A percentile compares a stretch with the other conserved stretches of the same genome.
phyloP scores from a whole-genome alignment of 2,113 vertebrate species.

The Geothlypis trichas region DNA sequence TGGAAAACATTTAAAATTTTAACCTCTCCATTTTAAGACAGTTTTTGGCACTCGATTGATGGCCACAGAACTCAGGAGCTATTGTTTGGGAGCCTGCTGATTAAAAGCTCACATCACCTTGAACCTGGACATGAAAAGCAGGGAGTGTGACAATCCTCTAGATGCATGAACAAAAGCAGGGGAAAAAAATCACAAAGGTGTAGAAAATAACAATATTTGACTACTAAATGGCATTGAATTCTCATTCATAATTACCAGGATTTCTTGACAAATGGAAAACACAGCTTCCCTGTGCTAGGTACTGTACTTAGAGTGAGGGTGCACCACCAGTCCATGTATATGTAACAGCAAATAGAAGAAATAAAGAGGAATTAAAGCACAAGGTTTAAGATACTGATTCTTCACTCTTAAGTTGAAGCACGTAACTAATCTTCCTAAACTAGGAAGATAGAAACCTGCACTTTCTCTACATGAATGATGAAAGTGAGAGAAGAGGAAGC shows the following conservation, averaged over 20 bases:
- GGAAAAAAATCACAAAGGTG: background rate
- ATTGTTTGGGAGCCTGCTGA: background rate
- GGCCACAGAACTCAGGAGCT: background rate
- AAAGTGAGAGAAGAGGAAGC: background rate
- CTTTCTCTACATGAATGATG: background rate
- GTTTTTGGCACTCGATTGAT: background rate
- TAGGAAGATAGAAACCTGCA: background rate
- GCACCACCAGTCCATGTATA: rapidly evolving
- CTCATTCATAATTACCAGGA: background rate
- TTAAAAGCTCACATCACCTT: conserved; percentile 9
- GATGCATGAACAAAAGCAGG: background rate
- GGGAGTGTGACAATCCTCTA: background rate
- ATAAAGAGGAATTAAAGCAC: background rate
- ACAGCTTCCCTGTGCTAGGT: background rate
- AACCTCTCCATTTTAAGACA: background rate
- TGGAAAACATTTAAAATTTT: background rate
- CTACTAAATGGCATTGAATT: background rate
- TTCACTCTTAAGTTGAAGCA: background rate
- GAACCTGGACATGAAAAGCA: background rate
- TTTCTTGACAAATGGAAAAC: background rate
- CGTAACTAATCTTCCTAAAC: background rate
- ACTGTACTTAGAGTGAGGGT: background rate
- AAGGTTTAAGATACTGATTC: background rate
- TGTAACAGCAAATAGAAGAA: background rate
- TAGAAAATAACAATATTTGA: background rate